A percentile compares a stretch with the other conserved stretches of the same genome.
Evolutionary conservation across 2,888 invertebrate species (phyloP).

Genomic region (Troides helena): DNA sequence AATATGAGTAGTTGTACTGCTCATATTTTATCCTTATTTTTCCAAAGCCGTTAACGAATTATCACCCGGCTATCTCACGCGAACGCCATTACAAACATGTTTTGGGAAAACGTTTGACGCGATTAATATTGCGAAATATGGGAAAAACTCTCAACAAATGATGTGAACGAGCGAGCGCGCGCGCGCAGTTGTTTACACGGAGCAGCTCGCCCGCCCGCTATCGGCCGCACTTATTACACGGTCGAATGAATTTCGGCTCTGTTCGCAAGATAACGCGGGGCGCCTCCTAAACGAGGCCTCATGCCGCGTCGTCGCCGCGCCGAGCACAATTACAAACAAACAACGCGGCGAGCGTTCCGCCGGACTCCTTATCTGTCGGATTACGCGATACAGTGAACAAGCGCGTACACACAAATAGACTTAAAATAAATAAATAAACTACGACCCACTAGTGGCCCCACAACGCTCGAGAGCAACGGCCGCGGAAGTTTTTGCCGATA

Average conservation of each 20-base stretch:
- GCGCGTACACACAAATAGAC: conserved; percentile 49
- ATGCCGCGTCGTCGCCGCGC: conserved; percentile 48
- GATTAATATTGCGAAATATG: conserved; percentile 22
- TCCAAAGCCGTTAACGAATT: no score
- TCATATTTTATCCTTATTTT: no score
- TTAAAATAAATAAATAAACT: conserved; percentile 51
- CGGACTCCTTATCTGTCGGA: conserved; percentile 60
- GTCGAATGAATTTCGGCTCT: conserved; percentile 62
- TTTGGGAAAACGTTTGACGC: conserved; percentile 12
- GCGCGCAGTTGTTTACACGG: conserved; percentile 38
- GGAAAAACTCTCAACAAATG: conserved; percentile 23
- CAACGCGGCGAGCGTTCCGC: conserved; percentile 48
- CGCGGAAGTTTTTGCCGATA: conserved; percentile 61
- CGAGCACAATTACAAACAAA: conserved; percentile 62
- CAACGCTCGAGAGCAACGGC: conserved; percentile 54
- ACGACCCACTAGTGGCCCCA: conserved; percentile 53
- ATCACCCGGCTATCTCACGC: conserved; percentile 1
- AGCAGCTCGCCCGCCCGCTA: conserved; percentile 42
- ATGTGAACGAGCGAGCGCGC: conserved; percentile 13
- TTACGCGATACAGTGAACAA: conserved; percentile 47
- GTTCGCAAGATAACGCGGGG: conserved; percentile 65
- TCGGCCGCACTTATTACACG: conserved; percentile 59
- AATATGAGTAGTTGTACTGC: no score
- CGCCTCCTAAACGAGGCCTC: conserved; percentile 72
- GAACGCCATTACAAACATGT: not conserved